Conservation (phyloP, 2,797 vertebrate species). For the Girardinus metallicus region DNA sequence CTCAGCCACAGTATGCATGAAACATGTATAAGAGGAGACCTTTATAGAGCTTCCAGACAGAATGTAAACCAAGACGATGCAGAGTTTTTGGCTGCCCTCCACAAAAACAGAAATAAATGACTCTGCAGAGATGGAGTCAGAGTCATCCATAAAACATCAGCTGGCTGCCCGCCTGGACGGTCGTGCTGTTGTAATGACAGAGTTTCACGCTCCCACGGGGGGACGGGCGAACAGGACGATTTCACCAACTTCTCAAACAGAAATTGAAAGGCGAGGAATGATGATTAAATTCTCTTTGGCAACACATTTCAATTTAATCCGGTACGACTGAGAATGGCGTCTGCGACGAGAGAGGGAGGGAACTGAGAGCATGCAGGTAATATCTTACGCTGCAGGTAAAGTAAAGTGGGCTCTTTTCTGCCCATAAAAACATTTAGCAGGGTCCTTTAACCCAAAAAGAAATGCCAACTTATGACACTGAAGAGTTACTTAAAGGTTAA, state of each 20-base stretch:
- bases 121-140: constrained; percentile 18
- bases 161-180: constrained; percentile 4
- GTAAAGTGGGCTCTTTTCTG: neutral
- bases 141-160: constrained; percentile 53
- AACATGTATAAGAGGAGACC: constrained; percentile 30
- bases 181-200: constrained; percentile 24
- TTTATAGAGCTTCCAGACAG: constrained; percentile 21
- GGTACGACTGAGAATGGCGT: neutral
- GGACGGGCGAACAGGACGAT: constrained; percentile 1
- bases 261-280: neutral
- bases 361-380: neutral
- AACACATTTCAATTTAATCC: constrained; percentile 8
- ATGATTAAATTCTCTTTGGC: constrained; percentile 9
- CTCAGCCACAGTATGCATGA: constrained; percentile 1
- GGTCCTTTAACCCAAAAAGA: neutral
- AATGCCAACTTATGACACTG: neutral
- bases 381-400: neutral
- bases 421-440: neutral
- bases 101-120: constrained; percentile 45
- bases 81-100: constrained; percentile 26
- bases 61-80: constrained; percentile 27
- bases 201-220: constrained; percentile 29
- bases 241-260: constrained; percentile 28
- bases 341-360: neutral
- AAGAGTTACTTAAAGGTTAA: neutral